Evolutionary conservation across 2,888 invertebrate species (phyloP).

Genomic region (Lagria hirta): DNA sequence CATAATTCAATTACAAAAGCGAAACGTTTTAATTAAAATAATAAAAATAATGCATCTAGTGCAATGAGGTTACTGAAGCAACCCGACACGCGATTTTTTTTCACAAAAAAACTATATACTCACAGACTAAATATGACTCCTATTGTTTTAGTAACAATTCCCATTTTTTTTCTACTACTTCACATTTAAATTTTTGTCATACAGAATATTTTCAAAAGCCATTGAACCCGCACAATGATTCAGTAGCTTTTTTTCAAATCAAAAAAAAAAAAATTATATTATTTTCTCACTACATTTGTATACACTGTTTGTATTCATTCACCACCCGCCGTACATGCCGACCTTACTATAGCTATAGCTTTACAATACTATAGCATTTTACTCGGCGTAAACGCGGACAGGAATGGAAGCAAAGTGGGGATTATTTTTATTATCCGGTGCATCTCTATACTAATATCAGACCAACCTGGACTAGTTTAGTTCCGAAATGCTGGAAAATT

Average conservation of each 20-base stretch:
- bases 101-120: slow-evolving; percentile 54
- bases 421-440: slow-evolving; percentile 11
- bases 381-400: slow-evolving; percentile 34
- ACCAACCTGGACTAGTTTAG: slow-evolving; percentile 3
- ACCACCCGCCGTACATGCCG: too few relatives aligned
- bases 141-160: slow-evolving; percentile 75
- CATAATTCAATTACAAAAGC: too few relatives aligned
- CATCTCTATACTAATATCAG: too few relatives aligned
- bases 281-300: too few relatives aligned
- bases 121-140: slow-evolving; percentile 81
- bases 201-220: slow-evolving; percentile 13
- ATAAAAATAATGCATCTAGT: slow-evolving; percentile 1
- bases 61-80: slow-evolving; percentile 25
- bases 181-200: slow-evolving; percentile 3
- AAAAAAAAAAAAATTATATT: too few relatives aligned
- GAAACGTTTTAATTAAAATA: too few relatives aligned
- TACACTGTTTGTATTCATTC: too few relatives aligned
- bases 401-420: slow-evolving; percentile 35
- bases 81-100: slow-evolving; percentile 14
- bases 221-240: slow-evolving; percentile 19
- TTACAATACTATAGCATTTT: too few relatives aligned
- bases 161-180: slow-evolving; percentile 56
- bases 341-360: too few relatives aligned
- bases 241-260: slow-evolving; percentile 9
- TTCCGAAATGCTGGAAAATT: too few relatives aligned